A percentile compares a stretch with the other conserved stretches of the same genome.
Conservation (phyloP, 2,888 invertebrate species). For the Epinotia bilunana region DNA sequence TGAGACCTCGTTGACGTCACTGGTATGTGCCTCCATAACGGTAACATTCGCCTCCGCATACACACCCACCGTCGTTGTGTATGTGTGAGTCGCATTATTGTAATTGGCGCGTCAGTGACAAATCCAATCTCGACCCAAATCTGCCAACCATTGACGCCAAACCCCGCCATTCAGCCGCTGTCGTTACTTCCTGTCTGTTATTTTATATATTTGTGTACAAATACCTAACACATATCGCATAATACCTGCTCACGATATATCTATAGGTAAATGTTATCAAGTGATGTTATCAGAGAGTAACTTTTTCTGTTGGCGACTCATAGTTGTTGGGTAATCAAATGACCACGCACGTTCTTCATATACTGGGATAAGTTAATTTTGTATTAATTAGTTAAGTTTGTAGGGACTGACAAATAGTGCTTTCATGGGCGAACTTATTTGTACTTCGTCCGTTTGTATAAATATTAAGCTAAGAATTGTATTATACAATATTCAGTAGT, state of each 20-base stretch:
- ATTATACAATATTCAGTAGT: not conserved
- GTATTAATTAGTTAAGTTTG: not conserved
- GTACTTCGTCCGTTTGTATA: not conserved
- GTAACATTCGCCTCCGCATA: slow-evolving; percentile 79
- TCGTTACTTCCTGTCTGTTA: slow-evolving; percentile 52
- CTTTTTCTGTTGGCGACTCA: too few species aligned
- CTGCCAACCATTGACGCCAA: slow-evolving; percentile 58
- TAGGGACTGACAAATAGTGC: not conserved
- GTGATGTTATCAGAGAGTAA: too few species aligned
- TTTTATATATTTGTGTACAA: slow-evolving; percentile 49
- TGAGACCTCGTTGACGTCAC: slow-evolving; percentile 82
- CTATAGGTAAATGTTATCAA: not conserved
- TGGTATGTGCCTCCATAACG: slow-evolving; percentile 84
- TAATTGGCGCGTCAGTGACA: slow-evolving; percentile 72
- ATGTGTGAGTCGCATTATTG: slow-evolving; percentile 64
- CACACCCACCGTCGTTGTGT: slow-evolving; percentile 63
- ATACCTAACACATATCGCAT: slow-evolving; percentile 11
- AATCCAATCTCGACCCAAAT: slow-evolving; percentile 76
- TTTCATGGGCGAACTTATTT: too few species aligned
- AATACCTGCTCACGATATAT: not conserved
- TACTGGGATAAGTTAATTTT: too few species aligned
- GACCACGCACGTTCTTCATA: too few species aligned
- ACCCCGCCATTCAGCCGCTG: slow-evolving; percentile 53
- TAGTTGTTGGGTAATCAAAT: too few species aligned
- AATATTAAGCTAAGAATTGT: not conserved